These are phyloP conservation scores for Manis javanica DNA, from an alignment of 2,797 vertebrate genomes.

Conservation along the genomic window DNA sequence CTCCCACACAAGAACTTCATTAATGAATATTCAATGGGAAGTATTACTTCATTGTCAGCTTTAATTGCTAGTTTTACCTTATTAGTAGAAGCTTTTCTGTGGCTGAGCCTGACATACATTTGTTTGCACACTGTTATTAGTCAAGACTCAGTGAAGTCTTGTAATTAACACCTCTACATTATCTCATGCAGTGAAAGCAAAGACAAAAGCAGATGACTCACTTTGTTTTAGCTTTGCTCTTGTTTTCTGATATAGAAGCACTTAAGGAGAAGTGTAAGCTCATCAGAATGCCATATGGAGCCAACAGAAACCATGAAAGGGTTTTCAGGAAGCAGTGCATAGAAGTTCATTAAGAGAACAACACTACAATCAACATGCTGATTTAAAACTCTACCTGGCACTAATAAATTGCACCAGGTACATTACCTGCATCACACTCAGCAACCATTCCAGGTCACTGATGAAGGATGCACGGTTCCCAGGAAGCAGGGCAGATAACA, in stretches of 20 bases:
- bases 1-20: constrained; percentile 85
- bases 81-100: constrained; percentile 89
- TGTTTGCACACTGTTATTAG: constrained; percentile 92
- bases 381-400: constrained; percentile 52
- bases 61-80: constrained; percentile 90
- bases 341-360: constrained; percentile 77
- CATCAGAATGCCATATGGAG: constrained; percentile 86
- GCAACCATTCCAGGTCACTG: not conserved
- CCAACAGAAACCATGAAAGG: constrained; percentile 83
- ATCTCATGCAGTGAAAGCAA: constrained; percentile 89
- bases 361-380: constrained; percentile 43
- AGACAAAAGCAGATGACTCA: constrained; percentile 90
- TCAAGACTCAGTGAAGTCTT: constrained; percentile 89
- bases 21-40: constrained; percentile 88
- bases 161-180: constrained; percentile 92
- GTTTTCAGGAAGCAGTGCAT: constrained; percentile 75
- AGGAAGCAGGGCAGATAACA: constrained; percentile 52
- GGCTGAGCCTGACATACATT: constrained; percentile 88
- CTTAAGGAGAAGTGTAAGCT: constrained; percentile 87
- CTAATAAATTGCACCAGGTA: constrained; percentile 36
- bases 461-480: constrained; percentile 5
- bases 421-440: not conserved
- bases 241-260: constrained; percentile 88
- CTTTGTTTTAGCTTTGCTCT: constrained; percentile 89
- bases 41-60: constrained; percentile 88